Conservation (phyloP, 2,888 invertebrate species). For the Teleogryllus oceanicus region DNA sequence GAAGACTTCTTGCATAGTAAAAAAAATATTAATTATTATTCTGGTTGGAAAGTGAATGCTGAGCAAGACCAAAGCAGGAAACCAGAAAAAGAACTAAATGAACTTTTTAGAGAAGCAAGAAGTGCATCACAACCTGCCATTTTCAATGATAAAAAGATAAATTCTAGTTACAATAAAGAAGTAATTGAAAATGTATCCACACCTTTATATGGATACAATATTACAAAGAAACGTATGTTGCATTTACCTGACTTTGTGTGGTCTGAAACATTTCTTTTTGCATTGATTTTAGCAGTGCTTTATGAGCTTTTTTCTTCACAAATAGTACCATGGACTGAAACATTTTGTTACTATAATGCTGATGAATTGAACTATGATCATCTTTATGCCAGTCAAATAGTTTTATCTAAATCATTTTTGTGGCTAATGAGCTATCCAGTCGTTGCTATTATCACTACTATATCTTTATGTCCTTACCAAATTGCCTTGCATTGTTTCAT, state of each 20-base stretch:
- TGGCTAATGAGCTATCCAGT: not conserved
- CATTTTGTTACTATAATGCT: not conserved
- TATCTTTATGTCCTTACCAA: constrained; percentile 4
- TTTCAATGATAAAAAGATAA: too few relatives aligned
- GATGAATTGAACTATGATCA: not conserved
- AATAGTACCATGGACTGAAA: not conserved
- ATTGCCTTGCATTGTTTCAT: not conserved
- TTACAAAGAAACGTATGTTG: not conserved
- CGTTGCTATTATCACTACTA: not conserved
- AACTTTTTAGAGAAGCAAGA: too few relatives aligned
- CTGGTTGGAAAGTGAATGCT: too few relatives aligned
- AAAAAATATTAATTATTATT: too few relatives aligned
- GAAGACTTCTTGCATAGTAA: too few relatives aligned
- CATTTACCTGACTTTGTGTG: not conserved
- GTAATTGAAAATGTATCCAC: not conserved
- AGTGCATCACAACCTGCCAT: too few relatives aligned
- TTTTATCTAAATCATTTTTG: not conserved
- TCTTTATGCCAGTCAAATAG: not conserved
- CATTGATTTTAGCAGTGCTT: not conserved
- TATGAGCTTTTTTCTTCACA: not conserved
- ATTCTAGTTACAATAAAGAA: not conserved
- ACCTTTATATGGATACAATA: not conserved
- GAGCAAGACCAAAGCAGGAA: too few relatives aligned
- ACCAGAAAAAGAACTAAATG: too few relatives aligned
- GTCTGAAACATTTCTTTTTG: not conserved